Evolutionary conservation across 2,797 vertebrate species (phyloP), one percentile per base, ranked within the genome.

Genomic region (Microctenopoma lineatum): DNA sequence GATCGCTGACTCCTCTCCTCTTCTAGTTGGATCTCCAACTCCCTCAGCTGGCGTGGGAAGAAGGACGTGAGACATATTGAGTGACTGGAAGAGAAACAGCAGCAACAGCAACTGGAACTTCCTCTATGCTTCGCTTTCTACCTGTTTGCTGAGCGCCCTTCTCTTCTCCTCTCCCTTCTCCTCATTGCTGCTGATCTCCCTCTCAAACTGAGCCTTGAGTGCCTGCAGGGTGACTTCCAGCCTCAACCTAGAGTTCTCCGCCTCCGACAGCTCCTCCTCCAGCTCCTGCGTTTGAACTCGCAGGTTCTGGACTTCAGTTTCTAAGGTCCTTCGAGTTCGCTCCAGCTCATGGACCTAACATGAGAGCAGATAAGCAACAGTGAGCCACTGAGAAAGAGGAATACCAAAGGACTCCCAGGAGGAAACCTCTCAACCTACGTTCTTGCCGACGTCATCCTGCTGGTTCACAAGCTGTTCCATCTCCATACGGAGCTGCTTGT

Each of bases 401-500:
- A 59, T 1, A 25, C 59, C 8, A 41, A 50, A 44, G 26, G n/a
- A 18, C n/a, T 26, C 29, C n/a, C 0, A 16, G 4, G 25, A 51
- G 41, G 13, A 14, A 5, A 39, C 72, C 12, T 39, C 94, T 84
- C 11, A 38, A 38, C 36, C 11, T 91, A 97, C 96, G 0, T 93
- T 98, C 88, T 97, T 97, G 87, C 96, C 96, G 1, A 97, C 96
- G 1, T 97, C 96, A 0, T 97, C 96, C 87, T 98, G 96, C 82
- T 95, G 96, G 81, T 96, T 97, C 36, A 98, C 94, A 3, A 98
- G 92, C 12, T 96, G 95, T 45, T 98, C 96, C 96, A 98, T 94
- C 80, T 98, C 96, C 0, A 92, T 69, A 9, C 96, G 93, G 10
- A 97, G 93, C 46, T 94, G 94, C 68, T 96, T 96, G 91, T 96